Base-by-base conservation (phyloP, 2,888 invertebrate genomes). In the Podabrus alpinus region DNA sequence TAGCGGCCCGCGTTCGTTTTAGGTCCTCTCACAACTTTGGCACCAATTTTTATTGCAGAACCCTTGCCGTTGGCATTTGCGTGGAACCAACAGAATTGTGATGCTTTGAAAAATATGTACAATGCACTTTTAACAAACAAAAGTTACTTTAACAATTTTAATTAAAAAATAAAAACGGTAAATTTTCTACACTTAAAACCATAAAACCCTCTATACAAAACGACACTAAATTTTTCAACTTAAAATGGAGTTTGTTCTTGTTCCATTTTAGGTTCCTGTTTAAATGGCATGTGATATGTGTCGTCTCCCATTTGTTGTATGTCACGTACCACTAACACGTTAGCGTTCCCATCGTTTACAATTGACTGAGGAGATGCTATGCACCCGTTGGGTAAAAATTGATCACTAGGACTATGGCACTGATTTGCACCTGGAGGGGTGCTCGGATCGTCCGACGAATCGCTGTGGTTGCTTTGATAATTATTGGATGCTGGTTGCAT, bases 391-490 rank as follows among this genome's bases (percentile, higher is more conserved):
- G 86, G 78, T 71, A 87, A 84, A 64, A 87, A 80, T 72, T 86
- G 87, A 77, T 87, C 87, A n/a, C 85, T 86, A 1, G 87, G 87
- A 75, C 86, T 87, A 78, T 83, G 85, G 75, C 84, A 85, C 24
- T 85, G 88, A 68, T 84, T 86, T 77, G 83, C 81, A 1, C 86
- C 84, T 13, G 89, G 88, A 13, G 90, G 89, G 2, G 89, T 89
- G 61, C 89, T 82, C 1, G 89, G 89, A 82, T 90, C 90, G 79
- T 89, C 90, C 0, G 90, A 89, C 10, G 90, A 90, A 74, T 90
- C 90, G 79, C 89, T 89, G 73, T 77, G 73, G 9, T 89, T 88
- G 82, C 89, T 89, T 70, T 90, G 90, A 80, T 90, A 90, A 79
- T 88, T 89, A 21, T 88, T 87, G n/a, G 88, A 87, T 29, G 82